Percentiles rank a stretch among this genome's conserved stretches.
phyloP scores from a whole-genome alignment of 2,113 vertebrate species.

The Notarius quadriscutis region DNA sequence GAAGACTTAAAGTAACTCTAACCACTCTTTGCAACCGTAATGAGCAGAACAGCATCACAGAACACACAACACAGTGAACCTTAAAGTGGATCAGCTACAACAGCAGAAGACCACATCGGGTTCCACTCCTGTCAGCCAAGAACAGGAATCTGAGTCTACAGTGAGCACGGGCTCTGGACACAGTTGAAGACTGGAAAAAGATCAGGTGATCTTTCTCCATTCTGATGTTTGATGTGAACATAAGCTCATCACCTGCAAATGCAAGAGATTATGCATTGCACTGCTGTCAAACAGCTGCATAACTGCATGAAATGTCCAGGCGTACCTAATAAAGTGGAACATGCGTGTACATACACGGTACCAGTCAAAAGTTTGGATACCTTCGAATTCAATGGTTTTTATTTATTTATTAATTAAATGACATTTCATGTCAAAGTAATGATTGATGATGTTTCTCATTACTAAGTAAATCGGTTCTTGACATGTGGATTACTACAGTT shows the following conservation, averaged over 20 bases:
- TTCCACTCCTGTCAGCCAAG: neutral
- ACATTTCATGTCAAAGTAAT: too few species aligned
- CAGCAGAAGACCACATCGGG: neutral
- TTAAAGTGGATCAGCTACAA: neutral
- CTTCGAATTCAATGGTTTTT: too few species aligned
- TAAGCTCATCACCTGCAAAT: neutral
- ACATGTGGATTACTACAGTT: too few species aligned
- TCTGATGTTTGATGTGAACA: neutral
- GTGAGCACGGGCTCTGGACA: neutral
- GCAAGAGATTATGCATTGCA: neutral
- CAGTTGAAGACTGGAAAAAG: neutral
- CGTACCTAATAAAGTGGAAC: neutral
- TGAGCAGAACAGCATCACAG: neutral
- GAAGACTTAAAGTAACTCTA: neutral
- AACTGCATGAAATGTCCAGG: neutral
- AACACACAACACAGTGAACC: neutral
- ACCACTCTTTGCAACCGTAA: neutral
- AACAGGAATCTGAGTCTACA: neutral
- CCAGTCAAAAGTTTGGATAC: too few species aligned
- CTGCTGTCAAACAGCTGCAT: neutral
- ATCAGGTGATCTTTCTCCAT: neutral
- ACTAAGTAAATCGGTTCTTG: too few species aligned
- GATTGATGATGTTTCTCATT: too few species aligned
- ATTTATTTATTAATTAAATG: too few species aligned
- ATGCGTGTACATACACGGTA: too few species aligned